Base-by-base conservation (phyloP, 2,113 vertebrate species). In the Myrmecophaga tridactyla region DNA sequence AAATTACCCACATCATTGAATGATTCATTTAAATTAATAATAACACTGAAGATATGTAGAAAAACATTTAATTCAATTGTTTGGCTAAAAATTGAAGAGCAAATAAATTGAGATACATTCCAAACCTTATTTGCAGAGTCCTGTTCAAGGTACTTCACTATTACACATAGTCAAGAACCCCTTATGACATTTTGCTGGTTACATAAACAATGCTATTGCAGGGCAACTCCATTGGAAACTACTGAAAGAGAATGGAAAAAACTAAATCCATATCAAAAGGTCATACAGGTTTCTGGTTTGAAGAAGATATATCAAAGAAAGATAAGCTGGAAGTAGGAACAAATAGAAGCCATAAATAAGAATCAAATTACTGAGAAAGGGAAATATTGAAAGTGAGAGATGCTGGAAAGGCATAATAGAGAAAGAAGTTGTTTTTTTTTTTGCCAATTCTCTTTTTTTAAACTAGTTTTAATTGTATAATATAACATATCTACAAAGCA, bases 1-100 rank as follows among this genome's bases (percentile, higher is more conserved):
- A 96, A 93, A 94, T 94, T 70, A 93, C 6, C 17, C 17, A 94
- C 36, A 87, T 82, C 85, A 41, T 80, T 51, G 48, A 93, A 93
- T 34, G 87, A 94, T 73, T 94, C 86, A 78, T 97, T 81, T 62
- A 58, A 46, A 43, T 94, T 96, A 60, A 82, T 92, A 96, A 90
- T 73, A 97, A 93, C 95, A 94, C 69, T 82, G 83, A 92, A 31
- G 18, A 93, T 82, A 76, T 80, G n/a, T 75, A 29, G 43, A 21
- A 80, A 90, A 86, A 80, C 5, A 89, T 92, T 95, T 72, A 92
- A 86, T 92, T 89, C 41, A 31, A 15, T 96, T 93, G 15, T 94
- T 89, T 25, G 56, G 27, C 72, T 96, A 90, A 97, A 96, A 78
- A 3, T 12, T 41, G 6, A 53, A 87, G 91, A 78, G 10, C 34